Base-by-base conservation (phyloP, 1,140 invertebrate species). In the Pantala flavescens region DNA sequence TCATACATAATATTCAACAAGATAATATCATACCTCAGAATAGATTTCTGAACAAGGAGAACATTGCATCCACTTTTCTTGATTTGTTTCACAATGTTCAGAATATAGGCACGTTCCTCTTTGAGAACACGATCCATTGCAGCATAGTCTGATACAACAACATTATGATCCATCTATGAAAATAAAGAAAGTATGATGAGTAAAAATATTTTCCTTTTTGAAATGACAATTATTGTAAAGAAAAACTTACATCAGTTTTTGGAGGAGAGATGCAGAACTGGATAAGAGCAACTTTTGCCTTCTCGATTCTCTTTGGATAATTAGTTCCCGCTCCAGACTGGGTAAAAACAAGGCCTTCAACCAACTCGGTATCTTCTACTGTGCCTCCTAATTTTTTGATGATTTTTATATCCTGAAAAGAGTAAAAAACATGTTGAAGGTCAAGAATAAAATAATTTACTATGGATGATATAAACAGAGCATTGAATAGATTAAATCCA, bases 221-320 rank as follows among this genome's bases (percentile, higher is more conserved):
- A 10, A 11, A 11, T 11, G 43, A 16, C n/a, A 21, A 71, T 24
- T 19, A 14, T 5, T 36, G 28, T 36, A 36, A 9, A 36, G 2
- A 43, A 71, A 43, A 23, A 85, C 87, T 88, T 85, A 96, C 94
- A 87, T 99, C 97, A 76, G 98, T 99, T 86, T 99, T 99, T 11
- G 98, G 98, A 75, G 98, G 96, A 70, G 98, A 99, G 82, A 99
- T 97, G 82, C 98, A 99, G 82, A 99, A 99, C 82, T 99, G 98
- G 78, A 99, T 99, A 0, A 99, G 88, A 77, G 95, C 98, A 86
- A 99, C 98, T 84, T 98, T 98, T 2, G 97, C 97, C 82, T 99
- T 99, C 82, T 99, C 98, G 77, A 99, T 87, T 79, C 91, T 90
- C 77, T 91, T 94, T 0, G 97, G 95, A 7, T 96, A 97, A 82